Base-by-base conservation (phyloP, 2,113 vertebrate species). In the Pollimyrus isidori region DNA sequence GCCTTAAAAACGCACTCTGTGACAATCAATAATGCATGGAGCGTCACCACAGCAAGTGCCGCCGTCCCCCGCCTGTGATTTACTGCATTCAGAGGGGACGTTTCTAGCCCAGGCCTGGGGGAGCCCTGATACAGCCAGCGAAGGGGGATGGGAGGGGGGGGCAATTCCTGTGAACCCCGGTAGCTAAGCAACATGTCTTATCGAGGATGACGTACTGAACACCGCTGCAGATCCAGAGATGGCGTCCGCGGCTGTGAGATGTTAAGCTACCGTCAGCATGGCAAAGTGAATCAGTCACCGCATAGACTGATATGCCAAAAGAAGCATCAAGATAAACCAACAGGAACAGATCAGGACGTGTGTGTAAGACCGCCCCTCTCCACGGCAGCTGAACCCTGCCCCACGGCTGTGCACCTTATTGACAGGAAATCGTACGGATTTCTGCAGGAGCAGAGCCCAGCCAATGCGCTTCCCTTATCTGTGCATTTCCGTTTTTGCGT, bases 11-110 rank as follows among this genome's bases (percentile, higher is more conserved):
- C 13, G 7, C 73, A 42, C 73, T 42, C 73, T 39, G 73, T 35
- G 39, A 83, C 23, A 19, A 80, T 65, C 69, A 82, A 86, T 82
- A 58, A 49, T 35, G 42, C 30, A 58, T 48, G 19, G 49, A 50
- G 45, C 86, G n/a, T 53, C 19, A 2, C 48, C 49, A 90, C 23
- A 82, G 39, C 65, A 80, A 52, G 62, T 6, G 45, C 30, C 10
- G 35, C 35, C 35, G 35, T 35, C 35, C 35, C n/a, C 46, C 26
- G 17, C 6, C 35, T 42, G 15, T 46, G 69, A 88, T 52, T 90
- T 62, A 87, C 49, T 80, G 80, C 30, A 35, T 87, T 58, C 69
- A 90, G 73, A 1, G n/a, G 62, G 62, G 62, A 58, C 48, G 87
- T 90, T 90, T 52, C 76, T 42, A 69, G 23, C 2, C 7, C 35